Evolutionary conservation across 2,113 vertebrate genomes (phyloP).

Genomic region (Macquaria ambigua): DNA sequence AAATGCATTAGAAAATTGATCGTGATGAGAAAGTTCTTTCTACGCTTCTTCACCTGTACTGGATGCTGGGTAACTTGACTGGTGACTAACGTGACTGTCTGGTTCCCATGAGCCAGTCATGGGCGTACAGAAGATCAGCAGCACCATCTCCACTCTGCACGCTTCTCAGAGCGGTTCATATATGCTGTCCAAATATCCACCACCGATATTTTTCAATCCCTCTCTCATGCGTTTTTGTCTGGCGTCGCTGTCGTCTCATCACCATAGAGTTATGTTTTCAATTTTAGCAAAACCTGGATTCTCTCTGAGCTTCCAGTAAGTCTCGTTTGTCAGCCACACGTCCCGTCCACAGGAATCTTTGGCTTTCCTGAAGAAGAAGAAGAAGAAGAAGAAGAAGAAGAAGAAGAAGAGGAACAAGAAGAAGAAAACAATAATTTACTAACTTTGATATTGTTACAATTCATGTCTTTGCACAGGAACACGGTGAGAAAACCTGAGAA

Average conservation of each 20-base stretch:
- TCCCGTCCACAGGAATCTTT: slow-evolving; percentile 88
- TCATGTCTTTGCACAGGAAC: not conserved
- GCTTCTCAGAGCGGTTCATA: slow-evolving; percentile 65
- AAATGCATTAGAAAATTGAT: slow-evolving; percentile 31
- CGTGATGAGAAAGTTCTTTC: not conserved
- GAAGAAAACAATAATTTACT: not conserved
- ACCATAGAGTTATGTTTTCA: slow-evolving; percentile 89
- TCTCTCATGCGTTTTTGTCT: not conserved
- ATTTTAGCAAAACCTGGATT: slow-evolving; percentile 89
- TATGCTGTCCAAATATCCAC: slow-evolving; percentile 48
- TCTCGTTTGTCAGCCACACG: slow-evolving; percentile 90
- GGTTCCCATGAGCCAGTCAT: slow-evolving; percentile 74
- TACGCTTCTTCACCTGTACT: not conserved
- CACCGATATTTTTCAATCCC: not conserved
- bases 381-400: not conserved
- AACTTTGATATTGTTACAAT: not conserved
- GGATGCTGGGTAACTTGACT: not conserved
- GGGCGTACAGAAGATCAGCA: slow-evolving; percentile 37
- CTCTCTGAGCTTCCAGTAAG: slow-evolving; percentile 91
- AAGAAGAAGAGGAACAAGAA: not conserved
- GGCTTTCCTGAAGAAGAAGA: slow-evolving; percentile 80
- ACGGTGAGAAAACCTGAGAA: not conserved
- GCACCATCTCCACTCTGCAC: slow-evolving; percentile 65
- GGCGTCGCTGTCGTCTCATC: slow-evolving; percentile 1
- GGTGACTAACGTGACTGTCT: not conserved